phyloP scores from a whole-genome alignment of 2,113 vertebrate genomes.

The Nanger granti region DNA sequence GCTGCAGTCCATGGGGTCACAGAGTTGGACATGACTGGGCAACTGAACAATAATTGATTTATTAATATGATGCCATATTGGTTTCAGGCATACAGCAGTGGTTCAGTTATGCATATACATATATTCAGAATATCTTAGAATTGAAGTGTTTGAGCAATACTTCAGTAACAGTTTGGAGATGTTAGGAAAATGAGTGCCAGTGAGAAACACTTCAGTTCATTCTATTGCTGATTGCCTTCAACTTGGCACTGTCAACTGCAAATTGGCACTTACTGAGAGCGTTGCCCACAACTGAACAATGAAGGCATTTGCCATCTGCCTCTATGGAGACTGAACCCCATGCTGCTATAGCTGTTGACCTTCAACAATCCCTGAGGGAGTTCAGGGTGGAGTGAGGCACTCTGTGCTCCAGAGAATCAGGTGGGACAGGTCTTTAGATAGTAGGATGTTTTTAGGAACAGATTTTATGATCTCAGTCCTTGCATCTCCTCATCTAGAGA shows the following conservation, averaged over 20 bases:
- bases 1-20: too few relatives aligned
- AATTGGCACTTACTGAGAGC: background rate
- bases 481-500: background rate
- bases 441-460: background rate
- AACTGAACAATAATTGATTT: too few relatives aligned
- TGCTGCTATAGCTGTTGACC: background rate
- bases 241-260: background rate
- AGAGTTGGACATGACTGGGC: too few relatives aligned
- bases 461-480: background rate
- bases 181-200: too few relatives aligned
- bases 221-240: too few relatives aligned
- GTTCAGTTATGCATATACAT: too few relatives aligned
- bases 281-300: background rate
- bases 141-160: too few relatives aligned
- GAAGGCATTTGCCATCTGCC: background rate
- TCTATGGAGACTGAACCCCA: background rate
- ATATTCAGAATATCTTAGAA: too few relatives aligned
- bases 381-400: background rate
- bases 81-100: too few relatives aligned
- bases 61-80: too few relatives aligned
- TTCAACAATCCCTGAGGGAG: background rate
- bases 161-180: too few relatives aligned
- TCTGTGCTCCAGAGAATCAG: background rate
- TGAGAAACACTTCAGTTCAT: too few relatives aligned
- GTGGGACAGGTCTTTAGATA: background rate